These are phyloP conservation scores for Onychomys torridus DNA, from an alignment of 2,797 vertebrate genomes.

Conservation along the genomic window DNA sequence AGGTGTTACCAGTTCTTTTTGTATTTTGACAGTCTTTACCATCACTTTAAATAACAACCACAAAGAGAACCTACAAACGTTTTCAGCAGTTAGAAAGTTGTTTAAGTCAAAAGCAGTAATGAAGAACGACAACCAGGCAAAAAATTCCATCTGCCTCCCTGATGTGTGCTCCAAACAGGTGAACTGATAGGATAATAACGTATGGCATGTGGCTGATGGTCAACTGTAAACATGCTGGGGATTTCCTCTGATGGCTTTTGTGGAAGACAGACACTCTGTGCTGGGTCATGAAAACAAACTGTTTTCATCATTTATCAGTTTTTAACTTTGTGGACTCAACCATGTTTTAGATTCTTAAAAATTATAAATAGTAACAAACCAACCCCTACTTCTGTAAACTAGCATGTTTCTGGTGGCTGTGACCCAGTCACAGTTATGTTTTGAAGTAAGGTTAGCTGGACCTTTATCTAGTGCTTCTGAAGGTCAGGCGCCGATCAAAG, in stretches of 20 bases:
- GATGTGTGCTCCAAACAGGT: constrained; percentile 18
- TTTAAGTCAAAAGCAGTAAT: constrained; percentile 69
- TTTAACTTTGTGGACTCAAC: constrained; percentile 5
- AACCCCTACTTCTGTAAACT: not conserved
- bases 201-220: constrained; percentile 49
- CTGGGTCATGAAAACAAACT: not conserved
- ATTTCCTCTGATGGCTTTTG: constrained; percentile 56
- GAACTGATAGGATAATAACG: constrained; percentile 23
- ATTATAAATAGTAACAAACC: constrained; percentile 47
- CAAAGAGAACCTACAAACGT: not conserved
- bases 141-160: not conserved
- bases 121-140: constrained; percentile 47
- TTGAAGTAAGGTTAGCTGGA: constrained; percentile 16
- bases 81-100: not conserved
- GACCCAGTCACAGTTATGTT: constrained; percentile 21
- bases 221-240: constrained; percentile 32
- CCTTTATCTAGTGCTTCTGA: constrained; percentile 27
- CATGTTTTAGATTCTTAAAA: constrained; percentile 42
- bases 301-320: constrained; percentile 38
- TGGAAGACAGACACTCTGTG: not conserved
- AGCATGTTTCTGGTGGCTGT: constrained; percentile 6
- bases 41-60: not conserved
- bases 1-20: constrained; percentile 56
- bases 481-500: constrained; percentile 27
- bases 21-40: constrained; percentile 1